Evolutionary conservation across 2,888 invertebrate species (phyloP).

Genomic region (Harpalus rubripes): DNA sequence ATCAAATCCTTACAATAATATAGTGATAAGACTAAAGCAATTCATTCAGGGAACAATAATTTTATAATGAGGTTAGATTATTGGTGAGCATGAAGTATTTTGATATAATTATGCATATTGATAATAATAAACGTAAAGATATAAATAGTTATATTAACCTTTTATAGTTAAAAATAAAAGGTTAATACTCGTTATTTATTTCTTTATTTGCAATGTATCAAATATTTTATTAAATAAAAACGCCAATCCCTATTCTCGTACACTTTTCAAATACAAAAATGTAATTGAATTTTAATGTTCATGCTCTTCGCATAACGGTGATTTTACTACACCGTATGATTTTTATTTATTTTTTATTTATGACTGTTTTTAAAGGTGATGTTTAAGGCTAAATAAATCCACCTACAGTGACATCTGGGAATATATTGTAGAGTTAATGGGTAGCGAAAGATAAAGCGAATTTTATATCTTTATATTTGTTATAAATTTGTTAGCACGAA

Average conservation of each 20-base stretch:
- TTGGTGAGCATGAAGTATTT: too few relatives aligned
- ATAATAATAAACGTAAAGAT: too few relatives aligned
- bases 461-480: conserved; percentile 43
- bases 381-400: conserved; percentile 44
- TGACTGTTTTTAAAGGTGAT: conserved; percentile 36
- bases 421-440: conserved; percentile 40
- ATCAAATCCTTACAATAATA: too few relatives aligned
- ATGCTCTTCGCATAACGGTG: conserved; percentile 41
- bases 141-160: too few relatives aligned
- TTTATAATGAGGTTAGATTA: too few relatives aligned
- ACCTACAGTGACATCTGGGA: conserved; percentile 28
- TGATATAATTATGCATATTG: too few relatives aligned
- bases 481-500: conserved; percentile 39
- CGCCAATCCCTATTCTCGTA: background rate
- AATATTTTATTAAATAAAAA: background rate
- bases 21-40: too few relatives aligned
- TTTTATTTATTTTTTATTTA: conserved; percentile 46
- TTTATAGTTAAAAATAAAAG: too few relatives aligned
- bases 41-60: too few relatives aligned
- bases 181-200: too few relatives aligned
- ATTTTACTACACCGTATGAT: conserved; percentile 26
- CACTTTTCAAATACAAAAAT: conserved; percentile 35
- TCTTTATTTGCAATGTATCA: background rate
- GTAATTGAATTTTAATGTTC: conserved; percentile 53
- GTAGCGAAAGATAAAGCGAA: conserved; percentile 46